A percentile compares a stretch with the other conserved stretches of the same genome.
phyloP scores from a whole-genome alignment of 2,113 vertebrate genomes.

The Barnardius zonarius region DNA sequence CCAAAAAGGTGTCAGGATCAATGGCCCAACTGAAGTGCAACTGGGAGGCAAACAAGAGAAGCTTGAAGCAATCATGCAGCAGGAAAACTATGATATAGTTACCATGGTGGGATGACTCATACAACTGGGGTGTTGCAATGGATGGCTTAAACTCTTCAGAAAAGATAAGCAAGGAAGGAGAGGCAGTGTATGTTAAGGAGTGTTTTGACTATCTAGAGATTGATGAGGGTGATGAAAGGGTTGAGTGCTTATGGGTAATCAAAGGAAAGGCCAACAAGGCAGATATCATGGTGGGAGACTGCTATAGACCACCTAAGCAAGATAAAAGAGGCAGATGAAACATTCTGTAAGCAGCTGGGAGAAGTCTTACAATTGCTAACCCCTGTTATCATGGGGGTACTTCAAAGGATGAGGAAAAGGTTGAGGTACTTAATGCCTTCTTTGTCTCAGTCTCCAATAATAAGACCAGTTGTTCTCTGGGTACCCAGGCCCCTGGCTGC shows the following conservation, averaged over 20 bases:
- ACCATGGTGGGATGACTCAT: background rate
- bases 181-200: background rate
- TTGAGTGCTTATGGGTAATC: background rate
- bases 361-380: background rate
- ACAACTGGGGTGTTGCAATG: background rate
- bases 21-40: background rate
- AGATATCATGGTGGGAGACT: background rate
- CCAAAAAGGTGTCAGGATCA: background rate
- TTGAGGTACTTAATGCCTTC: background rate
- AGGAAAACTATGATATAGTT: background rate
- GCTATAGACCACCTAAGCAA: background rate
- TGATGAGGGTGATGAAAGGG: too few relatives aligned
- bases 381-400: background rate
- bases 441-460: background rate
- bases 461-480: background rate
- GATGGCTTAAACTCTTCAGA: background rate
- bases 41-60: background rate
- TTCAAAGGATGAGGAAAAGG: background rate
- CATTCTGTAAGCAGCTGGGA: background rate
- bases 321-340: background rate
- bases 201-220: background rate
- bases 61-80: background rate
- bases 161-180: background rate
- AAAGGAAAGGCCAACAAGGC: background rate
- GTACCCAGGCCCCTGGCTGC: background rate